Evolutionary conservation across 2,797 vertebrate genomes (phyloP), one percentile per base, ranked within the genome.

Genomic region (Tokudaia tokunoshimensis): DNA sequence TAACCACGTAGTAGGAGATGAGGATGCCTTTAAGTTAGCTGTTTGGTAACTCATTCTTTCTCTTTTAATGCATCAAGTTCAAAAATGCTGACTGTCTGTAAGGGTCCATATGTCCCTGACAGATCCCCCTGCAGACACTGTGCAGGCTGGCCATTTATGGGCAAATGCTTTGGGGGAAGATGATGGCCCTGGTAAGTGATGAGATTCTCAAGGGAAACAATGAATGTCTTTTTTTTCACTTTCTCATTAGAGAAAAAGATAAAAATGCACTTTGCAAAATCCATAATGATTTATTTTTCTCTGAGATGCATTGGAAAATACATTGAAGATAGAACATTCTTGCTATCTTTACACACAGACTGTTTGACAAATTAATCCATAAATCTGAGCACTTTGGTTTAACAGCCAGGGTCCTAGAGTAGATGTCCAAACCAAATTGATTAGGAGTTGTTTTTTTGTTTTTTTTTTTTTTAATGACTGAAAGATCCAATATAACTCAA

Each of bases 231-330:
- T 88, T 87, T 85, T 97, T 96, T 94, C 85, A 85, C 44, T 95
- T 92, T 74, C 89, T 95, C n/a, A 6, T 67, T 82, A 82, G 85
- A 89, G 82, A 96, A 81, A 67, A 70, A 90, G 89, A 96, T 85
- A 83, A 85, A 94, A 89, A 85, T 34, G 78, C 76, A 92, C 84
- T 92, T 91, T 91, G n/a, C 24, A 91, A 70, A 97, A 92, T 88
- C 96, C 59, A 70, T 94, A 78, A 76, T 83, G 87, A 92, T 90
- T 89, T 55, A 74, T 70, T 95, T 97, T 94, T 79, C 63, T 95
- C 52, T 59, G 80, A 47, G 75, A 83, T 31, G 47, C 74, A 59
- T 93, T 44, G 65, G 78, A 96, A 95, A 88, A 61, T 75, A 57
- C 79, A 65, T 89, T 92, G 74, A 78, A 63, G 61, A 57, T 70